Conservation (phyloP, 2,888 invertebrate genomes). For the Horisme vitalbata region DNA sequence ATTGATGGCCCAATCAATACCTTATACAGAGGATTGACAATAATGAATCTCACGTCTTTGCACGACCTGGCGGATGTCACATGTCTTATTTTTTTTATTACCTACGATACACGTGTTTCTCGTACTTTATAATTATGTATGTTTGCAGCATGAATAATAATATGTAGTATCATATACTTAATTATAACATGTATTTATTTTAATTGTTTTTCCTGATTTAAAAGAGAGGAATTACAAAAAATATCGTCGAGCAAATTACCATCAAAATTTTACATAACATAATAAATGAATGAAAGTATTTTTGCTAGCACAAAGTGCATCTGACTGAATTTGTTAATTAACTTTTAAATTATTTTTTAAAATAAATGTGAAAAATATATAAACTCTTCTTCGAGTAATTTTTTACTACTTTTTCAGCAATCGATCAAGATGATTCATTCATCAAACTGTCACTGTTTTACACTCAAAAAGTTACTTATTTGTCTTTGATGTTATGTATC, state of each 20-base stretch:
- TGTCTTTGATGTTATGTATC: conserved; percentile 14
- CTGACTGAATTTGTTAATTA: no score
- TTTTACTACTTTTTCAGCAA: no score
- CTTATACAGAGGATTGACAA: conserved; percentile 12
- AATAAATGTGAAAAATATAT: no score
- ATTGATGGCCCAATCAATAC: conserved; percentile 19
- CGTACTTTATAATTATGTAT: not conserved
- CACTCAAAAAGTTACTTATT: conserved; percentile 12
- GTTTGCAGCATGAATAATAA: no score
- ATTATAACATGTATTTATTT: no score
- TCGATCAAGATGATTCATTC: conserved; percentile 9
- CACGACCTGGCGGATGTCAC: conserved; percentile 17
- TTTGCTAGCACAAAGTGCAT: no score
- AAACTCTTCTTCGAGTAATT: not conserved
- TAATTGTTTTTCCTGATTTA: no score
- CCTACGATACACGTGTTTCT: not conserved
- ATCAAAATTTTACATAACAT: not conserved
- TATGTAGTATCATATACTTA: no score
- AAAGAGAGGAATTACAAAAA: no score
- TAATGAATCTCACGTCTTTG: conserved; percentile 18
- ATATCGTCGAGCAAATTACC: no score
- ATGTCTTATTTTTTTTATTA: conserved; percentile 20
- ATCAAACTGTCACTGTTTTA: conserved; percentile 14
- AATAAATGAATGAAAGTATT: not conserved
- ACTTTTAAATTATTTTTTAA: no score